Evolutionary conservation across 2,113 vertebrate species (phyloP).

Genomic region (crab-eating macaque (Macaca fascicularis)): DNA sequence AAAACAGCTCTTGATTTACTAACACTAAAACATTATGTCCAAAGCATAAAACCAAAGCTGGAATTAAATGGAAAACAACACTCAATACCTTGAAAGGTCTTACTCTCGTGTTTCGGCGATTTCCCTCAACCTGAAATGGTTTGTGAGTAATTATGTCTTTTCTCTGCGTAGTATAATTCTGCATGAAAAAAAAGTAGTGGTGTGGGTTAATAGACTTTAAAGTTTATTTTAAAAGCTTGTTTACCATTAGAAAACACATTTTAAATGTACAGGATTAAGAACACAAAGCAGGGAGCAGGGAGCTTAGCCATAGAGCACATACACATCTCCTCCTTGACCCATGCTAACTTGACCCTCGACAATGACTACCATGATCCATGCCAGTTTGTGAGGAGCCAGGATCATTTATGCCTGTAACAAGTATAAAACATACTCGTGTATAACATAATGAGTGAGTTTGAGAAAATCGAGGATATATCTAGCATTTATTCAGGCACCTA

Average conservation of each 20-base stretch:
- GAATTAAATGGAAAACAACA: constrained; percentile 59
- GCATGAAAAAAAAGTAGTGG: constrained; percentile 50
- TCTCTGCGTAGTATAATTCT: constrained; percentile 81
- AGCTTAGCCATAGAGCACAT: background rate
- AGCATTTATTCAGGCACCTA: background rate
- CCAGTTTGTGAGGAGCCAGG: constrained; percentile 23
- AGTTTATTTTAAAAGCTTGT: constrained; percentile 45
- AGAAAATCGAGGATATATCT: constrained; percentile 32
- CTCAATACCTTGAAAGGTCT: constrained; percentile 82
- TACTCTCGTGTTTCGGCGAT: constrained; percentile 74
- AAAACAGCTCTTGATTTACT: constrained; percentile 39
- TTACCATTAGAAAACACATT: constrained; percentile 60
- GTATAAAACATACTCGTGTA: background rate
- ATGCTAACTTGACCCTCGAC: too few relatives aligned
- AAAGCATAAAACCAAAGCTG: constrained; percentile 6
- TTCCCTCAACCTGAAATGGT: constrained; percentile 76
- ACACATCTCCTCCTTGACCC: background rate
- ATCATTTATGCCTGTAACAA: constrained; percentile 12
- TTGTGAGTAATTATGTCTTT: constrained; percentile 70
- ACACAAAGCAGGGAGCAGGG: constrained; percentile 25
- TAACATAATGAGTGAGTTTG: constrained; percentile 1
- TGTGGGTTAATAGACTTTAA: background rate
- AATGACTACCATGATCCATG: background rate
- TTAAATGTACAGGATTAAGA: constrained; percentile 45
- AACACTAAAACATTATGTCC: background rate